phyloP scores from a whole-genome alignment of 1,140 invertebrate species.

The Liolophura sinensis region DNA sequence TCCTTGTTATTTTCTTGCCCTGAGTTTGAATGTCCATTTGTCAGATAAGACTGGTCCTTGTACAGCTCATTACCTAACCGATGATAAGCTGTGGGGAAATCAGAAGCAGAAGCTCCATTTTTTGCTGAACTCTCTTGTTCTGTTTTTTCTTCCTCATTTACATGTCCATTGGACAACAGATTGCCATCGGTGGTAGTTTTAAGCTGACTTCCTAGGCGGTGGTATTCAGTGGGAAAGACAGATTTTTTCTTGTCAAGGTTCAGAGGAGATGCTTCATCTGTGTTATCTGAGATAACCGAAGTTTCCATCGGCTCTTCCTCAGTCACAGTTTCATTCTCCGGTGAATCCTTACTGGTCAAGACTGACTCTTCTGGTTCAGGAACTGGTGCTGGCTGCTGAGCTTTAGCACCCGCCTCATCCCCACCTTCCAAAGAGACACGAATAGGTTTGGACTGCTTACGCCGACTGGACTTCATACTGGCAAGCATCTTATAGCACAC shows the following conservation, averaged over 20 bases:
- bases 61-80: slow-evolving; percentile 48
- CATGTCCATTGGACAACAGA: slow-evolving; percentile 11
- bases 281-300: neutral
- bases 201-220: no score
- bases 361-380: neutral
- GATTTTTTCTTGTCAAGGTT: slow-evolving; percentile 12
- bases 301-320: slow-evolving; percentile 16
- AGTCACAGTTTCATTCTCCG: slow-evolving; percentile 14
- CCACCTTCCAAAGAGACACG: slow-evolving; percentile 34
- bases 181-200: slow-evolving; percentile 1
- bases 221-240: neutral
- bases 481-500: slow-evolving; percentile 17
- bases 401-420: neutral
- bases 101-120: neutral
- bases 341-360: slow-evolving; percentile 10
- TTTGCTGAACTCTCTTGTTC: neutral
- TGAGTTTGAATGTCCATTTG: slow-evolving; percentile 98
- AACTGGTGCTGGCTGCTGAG: neutral
- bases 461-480: slow-evolving; percentile 50
- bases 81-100: slow-evolving; percentile 56
- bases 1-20: slow-evolving; percentile 44
- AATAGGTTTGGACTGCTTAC: slow-evolving; percentile 57
- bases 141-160: slow-evolving; percentile 3
- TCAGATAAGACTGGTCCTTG: slow-evolving; percentile 55
- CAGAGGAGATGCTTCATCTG: slow-evolving; percentile 6